Base-by-base conservation (phyloP, 2,888 invertebrate genomes). In the Pinctada fucata region DNA sequence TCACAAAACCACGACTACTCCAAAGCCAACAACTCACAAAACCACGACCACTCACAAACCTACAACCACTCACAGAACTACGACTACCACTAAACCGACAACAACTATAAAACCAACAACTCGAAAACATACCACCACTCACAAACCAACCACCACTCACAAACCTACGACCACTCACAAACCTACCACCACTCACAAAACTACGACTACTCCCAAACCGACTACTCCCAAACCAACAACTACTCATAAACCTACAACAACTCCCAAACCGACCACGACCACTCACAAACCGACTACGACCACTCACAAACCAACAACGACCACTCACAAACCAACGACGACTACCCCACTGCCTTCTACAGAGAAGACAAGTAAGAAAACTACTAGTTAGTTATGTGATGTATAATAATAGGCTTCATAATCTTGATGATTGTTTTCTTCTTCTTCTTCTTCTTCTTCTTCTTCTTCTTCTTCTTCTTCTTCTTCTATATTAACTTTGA, bases 141-240 rank as follows among this genome's bases (percentile, higher is more conserved):
- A 58, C 13, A 58, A 58, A 58, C 58, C 71, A 45, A 71, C 71
- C n/a, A n/a, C 71, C n/a, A 71, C 71, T 16, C 71, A 71, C 13
- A 72, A 52, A 51, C 51, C 71, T 16, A 52, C 71, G 0, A 58
- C 58, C 6, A 58, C 58, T 58, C 58, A 58, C 13, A 58, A 58
- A 58, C 58, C 58, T 10, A 58, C 58, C 6, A 58, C 58, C 6
- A 58, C 58, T 13, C 58, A 58, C 13, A 58, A 58, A 58, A 4
- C 69, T 48, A 48, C 69, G 48, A 31, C 69, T 10, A 58, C 58
- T 58, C 58, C 6, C 58, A 58, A 58, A 58, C 1, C 58, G 58
- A 58, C 58, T 10, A 58, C 58, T 58, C 58, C 6, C 13, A 58
- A 58, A 58, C 47, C 58, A 58, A 58, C 58, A 58, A 31, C 69